phyloP scores from a whole-genome alignment of 2,113 vertebrate genomes.

The Gadus chalcogrammus region DNA sequence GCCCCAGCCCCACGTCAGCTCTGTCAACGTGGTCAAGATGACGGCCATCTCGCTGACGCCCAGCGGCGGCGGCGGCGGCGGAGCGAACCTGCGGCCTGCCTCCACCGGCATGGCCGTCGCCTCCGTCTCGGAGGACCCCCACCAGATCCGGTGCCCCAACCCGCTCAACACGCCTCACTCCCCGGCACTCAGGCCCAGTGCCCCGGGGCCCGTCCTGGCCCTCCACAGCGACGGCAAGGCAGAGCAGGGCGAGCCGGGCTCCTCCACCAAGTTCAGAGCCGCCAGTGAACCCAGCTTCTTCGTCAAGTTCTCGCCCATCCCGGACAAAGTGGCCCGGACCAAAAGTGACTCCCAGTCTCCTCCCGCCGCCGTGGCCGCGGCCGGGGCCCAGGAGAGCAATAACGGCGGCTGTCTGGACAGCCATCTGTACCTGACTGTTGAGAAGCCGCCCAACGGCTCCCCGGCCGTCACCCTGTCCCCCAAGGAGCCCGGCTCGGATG shows the following conservation, averaged over 20 bases:
- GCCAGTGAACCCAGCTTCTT: constrained; percentile 77
- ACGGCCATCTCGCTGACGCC: constrained; percentile 92
- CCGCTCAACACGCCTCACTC: constrained; percentile 74
- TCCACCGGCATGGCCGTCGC: constrained; percentile 71
- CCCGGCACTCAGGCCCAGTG: constrained; percentile 65
- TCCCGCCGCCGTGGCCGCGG: constrained; percentile 66
- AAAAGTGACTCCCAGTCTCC: constrained; percentile 77
- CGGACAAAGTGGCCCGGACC: constrained; percentile 75
- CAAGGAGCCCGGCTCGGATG: constrained; percentile 79
- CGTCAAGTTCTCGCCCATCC: constrained; percentile 73
- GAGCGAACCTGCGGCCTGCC: constrained; percentile 79
- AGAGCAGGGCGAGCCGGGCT: constrained; percentile 75
- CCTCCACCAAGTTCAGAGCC: constrained; percentile 71
- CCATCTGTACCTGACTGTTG: constrained; percentile 80
- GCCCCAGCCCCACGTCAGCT: constrained; percentile 87
- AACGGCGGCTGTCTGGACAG: constrained; percentile 77
- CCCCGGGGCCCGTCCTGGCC: constrained; percentile 42
- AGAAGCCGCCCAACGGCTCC: constrained; percentile 78
- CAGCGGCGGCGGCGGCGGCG: constrained; percentile 66
- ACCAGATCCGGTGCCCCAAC: constrained; percentile 76
- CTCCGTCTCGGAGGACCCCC: constrained; percentile 73
- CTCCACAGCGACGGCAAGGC: constrained; percentile 78
- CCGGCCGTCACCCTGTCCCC: constrained; percentile 54
- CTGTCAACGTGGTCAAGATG: constrained; percentile 97
- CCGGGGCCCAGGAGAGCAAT: constrained; percentile 80